These are phyloP conservation scores for Habropoda laboriosa DNA, from an alignment of 1,140 invertebrate species.

Conservation along the genomic window DNA sequence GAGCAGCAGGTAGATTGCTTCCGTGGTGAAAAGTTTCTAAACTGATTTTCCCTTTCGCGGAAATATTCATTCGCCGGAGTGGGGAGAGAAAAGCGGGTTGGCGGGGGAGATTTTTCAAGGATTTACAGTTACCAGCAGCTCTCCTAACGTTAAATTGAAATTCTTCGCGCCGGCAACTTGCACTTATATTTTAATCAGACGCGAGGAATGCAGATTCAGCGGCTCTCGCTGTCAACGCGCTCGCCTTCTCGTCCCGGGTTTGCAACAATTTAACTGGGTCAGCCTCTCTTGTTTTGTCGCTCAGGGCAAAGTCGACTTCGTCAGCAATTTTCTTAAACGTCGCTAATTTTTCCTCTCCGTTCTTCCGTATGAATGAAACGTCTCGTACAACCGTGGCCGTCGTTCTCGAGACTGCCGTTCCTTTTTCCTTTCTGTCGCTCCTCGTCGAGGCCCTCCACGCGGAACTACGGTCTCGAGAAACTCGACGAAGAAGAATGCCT, in stretches of 20 bases:
- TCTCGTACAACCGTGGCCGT: too few species aligned
- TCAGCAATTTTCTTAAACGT: conserved; percentile 29
- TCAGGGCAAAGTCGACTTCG: neutral
- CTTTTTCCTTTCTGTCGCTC: neutral
- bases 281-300: conserved; percentile 15
- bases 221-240: neutral
- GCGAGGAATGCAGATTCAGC: conserved; percentile 16
- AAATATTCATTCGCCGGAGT: too few species aligned
- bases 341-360: neutral
- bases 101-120: neutral
- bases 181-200: conserved; percentile 4
- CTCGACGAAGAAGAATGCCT: too few species aligned
- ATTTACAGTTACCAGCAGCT: neutral
- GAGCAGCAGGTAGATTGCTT: neutral
- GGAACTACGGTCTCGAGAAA: neutral
- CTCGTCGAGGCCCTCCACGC: neutral
- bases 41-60: neutral
- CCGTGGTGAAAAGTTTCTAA: neutral
- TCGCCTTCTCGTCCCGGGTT: neutral
- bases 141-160: neutral
- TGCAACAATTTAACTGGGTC: conserved; percentile 31
- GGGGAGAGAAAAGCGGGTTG: too few species aligned
- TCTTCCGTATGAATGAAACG: neutral
- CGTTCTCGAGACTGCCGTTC: too few species aligned
- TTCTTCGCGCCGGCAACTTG: neutral